These are phyloP conservation scores for Amphimedon queenslandica DNA, from an alignment of 37 sponge, comb jelly and placozoan species.

Conservation along the genomic window DNA sequence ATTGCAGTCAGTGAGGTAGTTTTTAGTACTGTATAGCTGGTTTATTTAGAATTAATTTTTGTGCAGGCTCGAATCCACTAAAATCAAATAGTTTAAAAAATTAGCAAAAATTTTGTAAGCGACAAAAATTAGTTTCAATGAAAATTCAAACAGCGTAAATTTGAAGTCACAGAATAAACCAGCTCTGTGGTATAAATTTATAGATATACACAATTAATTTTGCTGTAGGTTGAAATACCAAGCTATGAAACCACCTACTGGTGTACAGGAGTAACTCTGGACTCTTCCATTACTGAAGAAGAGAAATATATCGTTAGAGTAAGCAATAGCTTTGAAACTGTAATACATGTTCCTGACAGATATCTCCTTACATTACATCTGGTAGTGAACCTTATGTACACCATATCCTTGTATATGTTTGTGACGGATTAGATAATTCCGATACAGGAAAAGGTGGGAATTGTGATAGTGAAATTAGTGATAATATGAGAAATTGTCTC, in stretches of 20 bases:
- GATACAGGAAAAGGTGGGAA: conserved; percentile 1
- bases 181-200: neutral
- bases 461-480: neutral
- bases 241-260: conserved; percentile 54
- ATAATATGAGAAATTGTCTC: neutral
- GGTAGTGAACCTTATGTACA: conserved; percentile 27
- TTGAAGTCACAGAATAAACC: no score
- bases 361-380: conserved; percentile 15
- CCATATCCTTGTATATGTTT: conserved; percentile 54
- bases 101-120: no score
- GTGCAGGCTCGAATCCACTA: no score
- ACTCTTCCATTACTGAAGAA: conserved; percentile 17
- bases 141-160: no score
- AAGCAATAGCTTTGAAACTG: neutral
- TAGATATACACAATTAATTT: neutral
- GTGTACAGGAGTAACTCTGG: conserved; percentile 38
- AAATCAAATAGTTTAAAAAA: no score
- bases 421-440: conserved; percentile 7
- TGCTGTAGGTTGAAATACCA: conserved; percentile 27
- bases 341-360: neutral
- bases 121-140: no score
- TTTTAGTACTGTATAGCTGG: no score
- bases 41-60: no score
- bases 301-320: conserved; percentile 26
- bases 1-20: no score